Conservation (phyloP, 2,797 vertebrate species). For the Pelodytes ibericus region DNA sequence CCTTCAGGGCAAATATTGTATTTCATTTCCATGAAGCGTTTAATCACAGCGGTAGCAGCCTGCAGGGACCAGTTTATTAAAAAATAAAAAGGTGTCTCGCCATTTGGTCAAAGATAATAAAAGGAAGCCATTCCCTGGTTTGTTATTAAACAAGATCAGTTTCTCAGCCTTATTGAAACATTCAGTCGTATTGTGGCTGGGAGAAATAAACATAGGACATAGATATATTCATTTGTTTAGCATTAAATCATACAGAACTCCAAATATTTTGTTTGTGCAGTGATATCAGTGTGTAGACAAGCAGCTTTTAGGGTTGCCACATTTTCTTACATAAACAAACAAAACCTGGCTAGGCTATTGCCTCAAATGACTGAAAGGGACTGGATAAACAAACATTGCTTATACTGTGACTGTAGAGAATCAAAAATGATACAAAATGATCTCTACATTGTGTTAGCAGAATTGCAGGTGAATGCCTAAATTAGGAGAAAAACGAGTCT, state of each 20-base stretch:
- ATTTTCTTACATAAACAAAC: no score
- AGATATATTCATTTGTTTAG: neutral
- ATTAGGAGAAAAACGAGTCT: no score
- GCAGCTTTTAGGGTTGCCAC: no score
- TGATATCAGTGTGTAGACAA: no score
- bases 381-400: no score
- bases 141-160: constrained; percentile 18
- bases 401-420: no score
- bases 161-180: constrained; percentile 19
- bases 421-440: no score
- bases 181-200: neutral
- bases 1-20: constrained; percentile 41
- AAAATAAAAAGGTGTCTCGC: constrained; percentile 49
- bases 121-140: constrained; percentile 11
- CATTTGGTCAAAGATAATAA: constrained; percentile 32
- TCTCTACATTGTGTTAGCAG: no score
- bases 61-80: constrained; percentile 44
- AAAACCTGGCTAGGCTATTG: no score
- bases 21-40: constrained; percentile 52
- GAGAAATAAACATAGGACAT: neutral
- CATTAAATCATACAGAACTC: neutral
- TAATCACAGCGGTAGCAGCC: constrained; percentile 43
- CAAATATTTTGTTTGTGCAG: no score
- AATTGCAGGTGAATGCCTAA: no score
- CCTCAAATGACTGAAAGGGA: no score